phyloP scores from a whole-genome alignment of 2,113 vertebrate genomes.

The Gymnarchus niloticus region DNA sequence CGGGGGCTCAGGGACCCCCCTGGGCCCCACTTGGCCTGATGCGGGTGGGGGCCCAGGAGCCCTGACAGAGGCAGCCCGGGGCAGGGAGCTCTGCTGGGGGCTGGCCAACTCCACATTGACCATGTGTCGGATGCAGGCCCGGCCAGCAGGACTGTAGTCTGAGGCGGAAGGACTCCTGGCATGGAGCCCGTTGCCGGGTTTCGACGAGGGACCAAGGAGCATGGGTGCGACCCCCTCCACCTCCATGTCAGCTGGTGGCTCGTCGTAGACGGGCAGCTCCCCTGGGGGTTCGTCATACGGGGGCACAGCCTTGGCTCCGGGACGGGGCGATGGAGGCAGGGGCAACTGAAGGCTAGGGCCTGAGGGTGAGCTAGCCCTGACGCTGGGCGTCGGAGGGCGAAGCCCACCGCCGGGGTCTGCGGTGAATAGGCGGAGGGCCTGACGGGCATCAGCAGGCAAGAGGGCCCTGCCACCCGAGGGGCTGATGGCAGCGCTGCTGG shows the following conservation, averaged over 20 bases:
- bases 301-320: slow-evolving; percentile 63
- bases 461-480: slow-evolving; percentile 54
- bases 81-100: slow-evolving; percentile 52
- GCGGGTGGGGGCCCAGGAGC: slow-evolving; percentile 22
- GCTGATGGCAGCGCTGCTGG: slow-evolving; percentile 44
- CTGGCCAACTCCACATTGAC: slow-evolving; percentile 64
- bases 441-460: slow-evolving; percentile 55
- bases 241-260: slow-evolving; percentile 82
- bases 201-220: slow-evolving; percentile 45
- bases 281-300: slow-evolving; percentile 76
- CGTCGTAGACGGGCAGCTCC: slow-evolving; percentile 79
- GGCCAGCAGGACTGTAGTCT: slow-evolving; percentile 80
- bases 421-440: slow-evolving; percentile 65
- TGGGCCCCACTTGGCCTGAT: slow-evolving; percentile 54
- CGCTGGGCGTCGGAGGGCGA: slow-evolving; percentile 55
- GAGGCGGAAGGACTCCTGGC: slow-evolving; percentile 63
- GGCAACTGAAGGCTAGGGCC: slow-evolving; percentile 52
- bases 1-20: slow-evolving; percentile 59
- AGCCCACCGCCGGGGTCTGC: neutral
- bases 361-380: slow-evolving; percentile 17
- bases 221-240: slow-evolving; percentile 59
- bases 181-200: slow-evolving; percentile 59
- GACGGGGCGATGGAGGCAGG: slow-evolving; percentile 61
- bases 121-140: slow-evolving; percentile 87
- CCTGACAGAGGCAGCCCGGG: slow-evolving; percentile 47